phyloP scores from a whole-genome alignment of 2,797 vertebrate species.

The Tauraco hartlaubi region DNA sequence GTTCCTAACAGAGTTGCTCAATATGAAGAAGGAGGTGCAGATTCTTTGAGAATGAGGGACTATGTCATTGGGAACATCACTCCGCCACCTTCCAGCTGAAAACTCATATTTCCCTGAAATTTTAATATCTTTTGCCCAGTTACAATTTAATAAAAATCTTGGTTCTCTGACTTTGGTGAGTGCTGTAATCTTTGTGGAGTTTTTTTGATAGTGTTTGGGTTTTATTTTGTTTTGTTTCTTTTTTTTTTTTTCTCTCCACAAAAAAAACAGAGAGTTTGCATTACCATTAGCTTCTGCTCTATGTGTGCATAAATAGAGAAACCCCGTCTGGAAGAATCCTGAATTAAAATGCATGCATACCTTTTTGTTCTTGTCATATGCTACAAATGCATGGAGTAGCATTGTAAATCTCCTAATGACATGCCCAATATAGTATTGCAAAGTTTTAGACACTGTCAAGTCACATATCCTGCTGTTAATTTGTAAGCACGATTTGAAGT shows the following conservation, averaged over 20 bases:
- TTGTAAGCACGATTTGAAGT: not conserved
- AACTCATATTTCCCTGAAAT: rapidly evolving
- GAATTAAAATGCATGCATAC: not conserved
- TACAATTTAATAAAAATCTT: not conserved
- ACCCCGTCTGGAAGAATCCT: not conserved
- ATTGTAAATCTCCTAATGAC: not conserved
- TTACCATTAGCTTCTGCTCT: not conserved
- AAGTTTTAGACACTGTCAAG: not conserved
- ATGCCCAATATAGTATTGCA: not conserved
- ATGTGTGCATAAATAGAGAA: not conserved
- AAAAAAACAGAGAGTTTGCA: rapidly evolving
- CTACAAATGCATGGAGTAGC: not conserved
- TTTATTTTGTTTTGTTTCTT: too few species aligned
- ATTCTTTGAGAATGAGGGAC: not conserved
- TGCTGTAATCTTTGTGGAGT: not conserved
- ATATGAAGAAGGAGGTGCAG: not conserved
- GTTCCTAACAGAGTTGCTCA: not conserved
- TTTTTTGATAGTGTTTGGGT: not conserved
- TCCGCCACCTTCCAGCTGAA: not conserved
- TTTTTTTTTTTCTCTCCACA: too few species aligned
- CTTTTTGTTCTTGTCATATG: not conserved
- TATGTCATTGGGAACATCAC: not conserved
- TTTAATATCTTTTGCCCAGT: rapidly evolving
- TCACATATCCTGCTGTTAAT: not conserved
- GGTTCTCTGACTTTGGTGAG: not conserved